Evolutionary conservation across 1,140 invertebrate species (phyloP).

Genomic region (Aplysia californica): DNA sequence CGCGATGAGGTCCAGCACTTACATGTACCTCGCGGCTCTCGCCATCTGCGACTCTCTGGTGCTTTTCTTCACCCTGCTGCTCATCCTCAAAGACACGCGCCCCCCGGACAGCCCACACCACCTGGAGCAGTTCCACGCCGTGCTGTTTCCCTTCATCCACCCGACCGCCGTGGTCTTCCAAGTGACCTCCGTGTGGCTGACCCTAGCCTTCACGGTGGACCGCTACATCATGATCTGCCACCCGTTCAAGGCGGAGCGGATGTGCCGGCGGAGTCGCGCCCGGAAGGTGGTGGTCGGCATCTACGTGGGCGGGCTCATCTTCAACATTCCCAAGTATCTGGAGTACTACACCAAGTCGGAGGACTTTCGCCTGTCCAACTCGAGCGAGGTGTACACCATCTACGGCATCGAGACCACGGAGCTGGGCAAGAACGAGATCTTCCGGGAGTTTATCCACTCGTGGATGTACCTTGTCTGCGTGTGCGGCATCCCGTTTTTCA

Average conservation of each 20-base stretch:
- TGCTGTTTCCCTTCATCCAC: slow-evolving; percentile 62
- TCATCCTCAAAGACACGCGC: slow-evolving; percentile 55
- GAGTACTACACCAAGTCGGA: slow-evolving; percentile 55
- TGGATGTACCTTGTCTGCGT: slow-evolving; percentile 65
- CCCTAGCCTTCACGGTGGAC: slow-evolving; percentile 66
- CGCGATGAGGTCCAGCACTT: slow-evolving; percentile 63
- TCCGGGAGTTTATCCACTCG: slow-evolving; percentile 61
- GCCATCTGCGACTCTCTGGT: slow-evolving; percentile 64
- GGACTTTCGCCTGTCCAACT: slow-evolving; percentile 20
- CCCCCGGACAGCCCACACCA: slow-evolving; percentile 36
- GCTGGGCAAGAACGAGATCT: slow-evolving; percentile 53
- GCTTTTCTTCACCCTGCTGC: slow-evolving; percentile 53
- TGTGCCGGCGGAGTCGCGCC: slow-evolving; percentile 59
- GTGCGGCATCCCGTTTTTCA: slow-evolving; percentile 63
- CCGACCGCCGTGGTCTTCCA: slow-evolving; percentile 62
- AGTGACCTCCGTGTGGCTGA: slow-evolving; percentile 67
- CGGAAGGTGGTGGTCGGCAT: slow-evolving; percentile 54
- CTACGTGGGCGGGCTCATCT: slow-evolving; percentile 50
- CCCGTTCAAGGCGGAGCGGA: slow-evolving; percentile 62
- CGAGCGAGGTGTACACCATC: slow-evolving; percentile 25
- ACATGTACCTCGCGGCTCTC: slow-evolving; percentile 63
- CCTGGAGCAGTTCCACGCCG: slow-evolving; percentile 47
- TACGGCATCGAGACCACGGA: slow-evolving; percentile 48
- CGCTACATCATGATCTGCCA: slow-evolving; percentile 69
- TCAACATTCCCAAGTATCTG: slow-evolving; percentile 64